Evolutionary conservation across 2,113 vertebrate species (phyloP).

Genomic region (Condylura cristata): DNA sequence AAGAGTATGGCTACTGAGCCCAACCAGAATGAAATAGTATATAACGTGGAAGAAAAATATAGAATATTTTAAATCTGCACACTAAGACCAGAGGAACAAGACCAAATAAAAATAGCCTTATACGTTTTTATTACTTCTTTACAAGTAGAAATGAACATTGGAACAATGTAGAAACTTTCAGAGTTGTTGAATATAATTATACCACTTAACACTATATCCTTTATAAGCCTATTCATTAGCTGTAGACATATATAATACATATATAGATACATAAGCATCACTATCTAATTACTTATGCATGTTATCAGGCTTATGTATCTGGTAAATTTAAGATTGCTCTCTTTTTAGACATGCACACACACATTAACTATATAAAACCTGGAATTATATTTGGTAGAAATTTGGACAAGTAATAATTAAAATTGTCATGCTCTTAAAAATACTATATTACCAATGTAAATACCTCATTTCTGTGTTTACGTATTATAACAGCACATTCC

Average conservation of each 20-base stretch:
- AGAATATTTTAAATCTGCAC: background rate
- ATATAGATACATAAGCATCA: no score
- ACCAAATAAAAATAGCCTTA: background rate
- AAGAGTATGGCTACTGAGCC: background rate
- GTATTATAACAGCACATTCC: background rate
- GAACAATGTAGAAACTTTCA: background rate
- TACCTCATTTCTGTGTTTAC: background rate
- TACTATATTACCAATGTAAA: background rate
- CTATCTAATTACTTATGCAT: no score
- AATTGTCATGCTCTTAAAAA: background rate
- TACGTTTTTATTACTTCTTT: background rate
- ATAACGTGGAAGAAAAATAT: background rate
- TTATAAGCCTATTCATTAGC: background rate
- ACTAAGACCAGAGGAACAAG: background rate
- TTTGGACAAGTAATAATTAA: background rate
- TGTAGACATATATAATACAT: background rate
- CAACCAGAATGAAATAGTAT: background rate
- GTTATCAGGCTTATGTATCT: no score
- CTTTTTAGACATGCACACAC: background rate
- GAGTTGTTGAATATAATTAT: background rate
- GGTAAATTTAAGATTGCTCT: no score
- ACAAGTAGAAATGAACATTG: background rate
- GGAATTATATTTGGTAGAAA: background rate
- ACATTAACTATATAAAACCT: background rate
- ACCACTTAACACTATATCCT: background rate